Percentiles rank a stretch among this genome's conserved stretches.
Evolutionary conservation across 2,797 vertebrate genomes (phyloP).

Genomic region (Furcifer pardalis): DNA sequence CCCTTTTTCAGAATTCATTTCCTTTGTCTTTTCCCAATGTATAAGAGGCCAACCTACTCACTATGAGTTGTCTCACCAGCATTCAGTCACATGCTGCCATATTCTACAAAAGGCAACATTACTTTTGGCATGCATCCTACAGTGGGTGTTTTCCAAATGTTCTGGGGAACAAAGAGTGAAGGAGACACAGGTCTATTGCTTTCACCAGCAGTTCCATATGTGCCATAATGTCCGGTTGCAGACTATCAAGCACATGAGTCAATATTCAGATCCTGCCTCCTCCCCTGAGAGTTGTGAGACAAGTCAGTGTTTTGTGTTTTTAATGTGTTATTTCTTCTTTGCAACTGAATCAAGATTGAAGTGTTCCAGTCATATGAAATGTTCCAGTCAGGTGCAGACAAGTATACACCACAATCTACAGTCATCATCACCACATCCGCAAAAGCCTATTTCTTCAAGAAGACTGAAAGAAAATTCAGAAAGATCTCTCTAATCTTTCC

Average conservation of each 20-base stretch:
- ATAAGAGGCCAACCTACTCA: too few relatives aligned
- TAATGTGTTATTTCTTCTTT: background rate
- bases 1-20: too few relatives aligned
- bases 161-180: background rate
- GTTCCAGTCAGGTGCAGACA: too few relatives aligned
- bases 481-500: constrained; percentile 24
- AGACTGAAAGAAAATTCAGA: constrained; percentile 1
- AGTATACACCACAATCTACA: background rate
- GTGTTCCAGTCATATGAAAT: constrained; percentile 1
- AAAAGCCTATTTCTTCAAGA: constrained; percentile 16
- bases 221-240: background rate
- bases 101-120: background rate
- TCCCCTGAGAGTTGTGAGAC: background rate
- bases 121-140: background rate
- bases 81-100: background rate
- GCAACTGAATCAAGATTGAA: background rate
- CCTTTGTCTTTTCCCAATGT: too few relatives aligned
- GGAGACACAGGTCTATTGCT: background rate
- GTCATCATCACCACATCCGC: background rate
- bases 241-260: too few relatives aligned
- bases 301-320: background rate
- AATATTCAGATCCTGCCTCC: background rate
- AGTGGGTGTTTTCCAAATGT: background rate
- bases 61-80: background rate
- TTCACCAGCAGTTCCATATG: background rate